phyloP scores from a whole-genome alignment of 2,888 invertebrate species.

The Hemaris fuciformis region DNA sequence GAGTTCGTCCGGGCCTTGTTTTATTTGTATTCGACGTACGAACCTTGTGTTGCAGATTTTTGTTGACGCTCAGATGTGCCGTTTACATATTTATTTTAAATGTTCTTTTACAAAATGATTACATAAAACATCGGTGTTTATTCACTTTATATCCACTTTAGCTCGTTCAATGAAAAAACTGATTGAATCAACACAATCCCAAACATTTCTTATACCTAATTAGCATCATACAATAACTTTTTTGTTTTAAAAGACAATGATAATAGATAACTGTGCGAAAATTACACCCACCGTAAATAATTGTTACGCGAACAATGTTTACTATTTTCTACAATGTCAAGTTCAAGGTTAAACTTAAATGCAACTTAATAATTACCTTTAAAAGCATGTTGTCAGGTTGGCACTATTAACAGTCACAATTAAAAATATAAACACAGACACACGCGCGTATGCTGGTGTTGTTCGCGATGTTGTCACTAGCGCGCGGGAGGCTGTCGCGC shows the following conservation, averaged over 20 bases:
- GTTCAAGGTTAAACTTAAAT: constrained; percentile 32
- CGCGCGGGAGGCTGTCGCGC: constrained; percentile 77
- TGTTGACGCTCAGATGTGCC: neutral
- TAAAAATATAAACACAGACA: constrained; percentile 52
- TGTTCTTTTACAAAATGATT: neutral
- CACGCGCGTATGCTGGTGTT: constrained; percentile 63
- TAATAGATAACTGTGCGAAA: constrained; percentile 40
- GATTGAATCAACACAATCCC: constrained; percentile 18
- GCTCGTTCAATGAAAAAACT: neutral
- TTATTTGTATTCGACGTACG: neutral
- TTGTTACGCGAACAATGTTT: constrained; percentile 48
- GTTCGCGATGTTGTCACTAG: constrained; percentile 41
- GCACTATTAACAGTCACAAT: constrained; percentile 26
- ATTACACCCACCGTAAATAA: constrained; percentile 35
- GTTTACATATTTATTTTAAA: neutral
- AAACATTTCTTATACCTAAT: constrained; percentile 29
- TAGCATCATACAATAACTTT: constrained; percentile 32
- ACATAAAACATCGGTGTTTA: neutral
- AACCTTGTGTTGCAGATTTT: neutral
- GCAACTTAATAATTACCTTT: constrained; percentile 45
- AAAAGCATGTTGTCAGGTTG: constrained; percentile 43
- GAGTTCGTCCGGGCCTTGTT: neutral
- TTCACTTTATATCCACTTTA: neutral
- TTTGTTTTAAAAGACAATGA: constrained; percentile 35
- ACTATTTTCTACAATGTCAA: constrained; percentile 44